Conservation (phyloP, 2,888 invertebrate genomes). For the Acleris emargana region DNA sequence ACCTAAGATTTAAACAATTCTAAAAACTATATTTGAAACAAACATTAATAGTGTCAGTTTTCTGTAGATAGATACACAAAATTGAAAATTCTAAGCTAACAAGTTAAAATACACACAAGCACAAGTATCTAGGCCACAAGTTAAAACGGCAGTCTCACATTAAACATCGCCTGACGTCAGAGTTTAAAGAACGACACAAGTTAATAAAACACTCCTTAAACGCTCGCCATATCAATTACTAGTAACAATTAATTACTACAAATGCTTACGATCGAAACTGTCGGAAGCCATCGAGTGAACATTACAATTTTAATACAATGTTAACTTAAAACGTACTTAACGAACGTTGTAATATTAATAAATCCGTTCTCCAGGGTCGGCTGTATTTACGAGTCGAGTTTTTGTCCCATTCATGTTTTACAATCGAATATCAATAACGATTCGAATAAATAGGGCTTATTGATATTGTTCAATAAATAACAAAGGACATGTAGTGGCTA, state of each 20-base stretch:
- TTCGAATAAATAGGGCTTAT: constrained; percentile 20
- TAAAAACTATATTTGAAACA: no score
- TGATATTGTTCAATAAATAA: constrained; percentile 17
- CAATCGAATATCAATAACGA: constrained; percentile 40
- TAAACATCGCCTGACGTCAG: neutral
- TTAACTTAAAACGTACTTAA: constrained; percentile 40
- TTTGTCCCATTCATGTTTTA: constrained; percentile 43
- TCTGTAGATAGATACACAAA: no score
- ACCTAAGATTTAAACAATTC: no score
- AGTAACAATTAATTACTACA: constrained; percentile 36
- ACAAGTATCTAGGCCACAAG: no score
- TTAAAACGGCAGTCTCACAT: no score
- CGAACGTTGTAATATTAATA: constrained; percentile 51
- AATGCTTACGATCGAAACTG: constrained; percentile 34
- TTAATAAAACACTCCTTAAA: constrained; percentile 2
- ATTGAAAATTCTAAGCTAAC: no score
- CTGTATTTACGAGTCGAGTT: constrained; percentile 49
- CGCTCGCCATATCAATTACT: constrained; percentile 16
- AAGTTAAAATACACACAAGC: no score
- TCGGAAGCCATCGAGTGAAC: constrained; percentile 39
- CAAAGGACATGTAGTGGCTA: constrained; percentile 4
- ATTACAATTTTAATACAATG: constrained; percentile 61
- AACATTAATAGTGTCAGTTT: no score
- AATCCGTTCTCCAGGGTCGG: constrained; percentile 51
- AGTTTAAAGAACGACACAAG: constrained; percentile 1